Evolutionary conservation across 2,888 invertebrate genomes (phyloP).

Genomic region (Pristionchus mayeri): DNA sequence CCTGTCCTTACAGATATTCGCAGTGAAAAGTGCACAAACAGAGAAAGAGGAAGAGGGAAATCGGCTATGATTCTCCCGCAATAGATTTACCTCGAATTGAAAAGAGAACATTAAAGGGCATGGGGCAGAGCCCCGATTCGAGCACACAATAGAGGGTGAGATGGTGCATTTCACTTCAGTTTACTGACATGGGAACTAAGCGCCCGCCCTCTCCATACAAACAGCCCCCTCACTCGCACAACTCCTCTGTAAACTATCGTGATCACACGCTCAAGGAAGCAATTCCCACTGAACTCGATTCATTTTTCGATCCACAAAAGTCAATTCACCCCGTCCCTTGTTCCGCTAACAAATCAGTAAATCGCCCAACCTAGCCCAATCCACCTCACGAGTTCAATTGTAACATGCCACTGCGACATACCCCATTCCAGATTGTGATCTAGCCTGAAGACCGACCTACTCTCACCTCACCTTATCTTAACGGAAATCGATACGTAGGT

Average conservation of each 20-base stretch:
- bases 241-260: neutral
- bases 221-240: neutral
- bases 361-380: too few relatives aligned
- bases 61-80: neutral
- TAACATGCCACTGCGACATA: too few relatives aligned
- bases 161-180: neutral
- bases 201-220: neutral
- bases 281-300: neutral
- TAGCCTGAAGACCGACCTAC: too few relatives aligned
- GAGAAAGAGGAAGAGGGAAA: neutral
- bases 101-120: neutral
- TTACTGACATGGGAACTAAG: neutral
- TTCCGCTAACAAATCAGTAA: too few relatives aligned
- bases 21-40: conserved; percentile 14
- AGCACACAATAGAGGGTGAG: neutral
- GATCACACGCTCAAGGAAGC: too few relatives aligned
- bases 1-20: neutral
- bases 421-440: too few relatives aligned
- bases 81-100: too few relatives aligned
- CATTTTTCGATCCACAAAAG: neutral
- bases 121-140: neutral
- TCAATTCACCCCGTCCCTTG: too few relatives aligned
- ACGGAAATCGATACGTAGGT: too few relatives aligned
- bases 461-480: too few relatives aligned
- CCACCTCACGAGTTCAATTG: too few relatives aligned